Conservation (phyloP, 2,888 invertebrate species). For the Volucella bombylans region DNA sequence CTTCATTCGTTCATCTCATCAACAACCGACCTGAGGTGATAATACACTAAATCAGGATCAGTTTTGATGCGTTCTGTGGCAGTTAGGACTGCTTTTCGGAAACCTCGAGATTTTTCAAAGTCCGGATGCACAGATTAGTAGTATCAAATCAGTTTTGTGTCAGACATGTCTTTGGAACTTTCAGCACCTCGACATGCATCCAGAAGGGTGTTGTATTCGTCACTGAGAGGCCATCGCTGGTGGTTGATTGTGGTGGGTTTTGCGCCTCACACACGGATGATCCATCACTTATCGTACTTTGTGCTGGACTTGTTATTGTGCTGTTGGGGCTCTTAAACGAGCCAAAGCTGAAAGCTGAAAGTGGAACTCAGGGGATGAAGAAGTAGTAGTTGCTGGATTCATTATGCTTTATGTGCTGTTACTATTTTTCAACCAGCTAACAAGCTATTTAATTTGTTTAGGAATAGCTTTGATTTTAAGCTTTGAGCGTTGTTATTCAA, state of each 20-base stretch:
- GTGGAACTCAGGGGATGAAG: slow-evolving; percentile 25
- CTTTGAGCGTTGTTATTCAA: too few species aligned
- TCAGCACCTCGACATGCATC: slow-evolving; percentile 79
- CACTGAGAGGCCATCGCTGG: too few species aligned
- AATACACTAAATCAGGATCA: slow-evolving; percentile 84
- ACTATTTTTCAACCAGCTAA: too few species aligned
- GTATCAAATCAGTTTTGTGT: slow-evolving; percentile 84
- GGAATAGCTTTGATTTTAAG: too few species aligned
- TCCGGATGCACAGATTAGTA: slow-evolving; percentile 85
- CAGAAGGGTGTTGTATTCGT: too few species aligned
- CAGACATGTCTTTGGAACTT: slow-evolving; percentile 84
- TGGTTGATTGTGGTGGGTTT: too few species aligned
- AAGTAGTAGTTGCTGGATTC: background rate
- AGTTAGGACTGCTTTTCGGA: slow-evolving; percentile 84
- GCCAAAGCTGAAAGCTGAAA: slow-evolving; percentile 6
- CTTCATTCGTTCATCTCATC: slow-evolving; percentile 84
- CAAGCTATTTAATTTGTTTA: too few species aligned
- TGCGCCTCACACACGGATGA: too few species aligned
- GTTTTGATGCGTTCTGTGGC: slow-evolving; percentile 84
- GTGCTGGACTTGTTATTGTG: too few species aligned
- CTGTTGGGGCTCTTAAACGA: too few species aligned
- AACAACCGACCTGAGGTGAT: slow-evolving; percentile 85
- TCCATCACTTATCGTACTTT: too few species aligned
- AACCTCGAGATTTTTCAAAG: slow-evolving; percentile 85
- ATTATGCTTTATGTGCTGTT: too few species aligned